These are phyloP conservation scores for Microctenopoma stevenorrisi DNA, from an alignment of 2,797 vertebrate species.

Conservation along the genomic window DNA sequence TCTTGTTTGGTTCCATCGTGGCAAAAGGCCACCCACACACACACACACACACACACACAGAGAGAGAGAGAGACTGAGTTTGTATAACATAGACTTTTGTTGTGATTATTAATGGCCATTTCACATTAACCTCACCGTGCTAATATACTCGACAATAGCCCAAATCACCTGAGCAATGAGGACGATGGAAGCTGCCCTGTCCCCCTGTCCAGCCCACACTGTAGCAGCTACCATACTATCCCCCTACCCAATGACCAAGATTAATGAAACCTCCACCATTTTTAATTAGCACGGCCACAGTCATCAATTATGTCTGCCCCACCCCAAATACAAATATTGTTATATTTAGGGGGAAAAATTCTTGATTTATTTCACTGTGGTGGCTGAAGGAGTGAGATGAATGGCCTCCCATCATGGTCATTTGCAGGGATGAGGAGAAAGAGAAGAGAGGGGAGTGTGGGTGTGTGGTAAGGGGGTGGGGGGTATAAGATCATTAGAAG, in stretches of 20 bases:
- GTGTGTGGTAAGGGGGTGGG: background rate
- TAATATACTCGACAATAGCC: conserved; percentile 79
- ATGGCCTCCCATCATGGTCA: conserved; percentile 95
- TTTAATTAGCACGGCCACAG: conserved; percentile 97
- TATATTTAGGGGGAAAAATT: conserved; percentile 93
- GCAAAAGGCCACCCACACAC: conserved; percentile 30
- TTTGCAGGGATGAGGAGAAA: conserved; percentile 85
- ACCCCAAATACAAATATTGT: conserved; percentile 98
- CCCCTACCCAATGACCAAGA: conserved; percentile 87
- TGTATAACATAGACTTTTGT: conserved; percentile 64
- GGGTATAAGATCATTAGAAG: conserved; percentile 61
- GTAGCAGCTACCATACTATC: conserved; percentile 50
- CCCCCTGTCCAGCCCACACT: conserved; percentile 53
- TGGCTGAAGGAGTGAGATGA: conserved; percentile 95
- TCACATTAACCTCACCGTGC: conserved; percentile 71
- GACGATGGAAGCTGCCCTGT: conserved; percentile 54
- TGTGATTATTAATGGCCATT: conserved; percentile 75
- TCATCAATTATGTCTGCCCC: conserved; percentile 93
- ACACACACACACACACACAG: too few relatives aligned
- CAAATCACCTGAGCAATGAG: conserved; percentile 77
- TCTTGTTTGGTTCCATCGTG: conserved; percentile 47
- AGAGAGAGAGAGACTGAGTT: conserved; percentile 22
- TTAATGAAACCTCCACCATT: conserved; percentile 95
- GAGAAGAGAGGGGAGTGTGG: conserved; percentile 39
- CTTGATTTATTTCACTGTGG: conserved; percentile 98